Percentiles rank a stretch among this genome's conserved stretches.
These are phyloP conservation scores for Epizoanthus illoricatus DNA, from an alignment of 92 coral and sea anemone species.

Conservation along the genomic window DNA sequence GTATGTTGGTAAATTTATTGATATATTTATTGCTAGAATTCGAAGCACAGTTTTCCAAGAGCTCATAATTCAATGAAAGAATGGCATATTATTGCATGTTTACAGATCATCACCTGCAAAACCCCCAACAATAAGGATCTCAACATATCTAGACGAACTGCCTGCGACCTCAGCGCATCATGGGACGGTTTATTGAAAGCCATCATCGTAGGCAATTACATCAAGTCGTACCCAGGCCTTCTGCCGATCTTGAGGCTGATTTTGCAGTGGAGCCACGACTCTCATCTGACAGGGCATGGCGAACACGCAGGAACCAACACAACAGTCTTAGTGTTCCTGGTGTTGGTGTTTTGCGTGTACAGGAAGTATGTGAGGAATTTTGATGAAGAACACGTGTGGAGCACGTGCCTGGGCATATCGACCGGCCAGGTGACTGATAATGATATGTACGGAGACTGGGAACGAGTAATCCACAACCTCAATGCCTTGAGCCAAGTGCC, in stretches of 20 bases:
- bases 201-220: conserved; percentile 62
- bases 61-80: too few species aligned
- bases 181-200: conserved; percentile 67
- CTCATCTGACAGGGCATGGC: conserved; percentile 80
- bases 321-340: conserved; percentile 71
- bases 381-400: conserved; percentile 45
- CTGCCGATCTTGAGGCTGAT: conserved; percentile 77
- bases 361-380: conserved; percentile 55
- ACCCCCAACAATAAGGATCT: neutral
- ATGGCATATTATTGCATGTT: neutral
- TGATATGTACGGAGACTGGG: conserved; percentile 46
- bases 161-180: conserved; percentile 74
- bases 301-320: conserved; percentile 69
- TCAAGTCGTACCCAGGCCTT: conserved; percentile 76
- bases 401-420: conserved; percentile 45
- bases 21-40: too few species aligned
- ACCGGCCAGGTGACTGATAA: conserved; percentile 46
- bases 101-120: conserved; percentile 21
- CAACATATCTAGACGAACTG: conserved; percentile 21
- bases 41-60: too few species aligned
- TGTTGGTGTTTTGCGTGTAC: conserved; percentile 67
- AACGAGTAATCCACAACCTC: conserved; percentile 30
- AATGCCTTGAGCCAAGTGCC: neutral
- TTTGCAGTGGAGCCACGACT: conserved; percentile 79
- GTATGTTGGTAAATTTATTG: too few species aligned